phyloP scores from a whole-genome alignment of 2,113 vertebrate genomes.

The Varanus salvator region DNA sequence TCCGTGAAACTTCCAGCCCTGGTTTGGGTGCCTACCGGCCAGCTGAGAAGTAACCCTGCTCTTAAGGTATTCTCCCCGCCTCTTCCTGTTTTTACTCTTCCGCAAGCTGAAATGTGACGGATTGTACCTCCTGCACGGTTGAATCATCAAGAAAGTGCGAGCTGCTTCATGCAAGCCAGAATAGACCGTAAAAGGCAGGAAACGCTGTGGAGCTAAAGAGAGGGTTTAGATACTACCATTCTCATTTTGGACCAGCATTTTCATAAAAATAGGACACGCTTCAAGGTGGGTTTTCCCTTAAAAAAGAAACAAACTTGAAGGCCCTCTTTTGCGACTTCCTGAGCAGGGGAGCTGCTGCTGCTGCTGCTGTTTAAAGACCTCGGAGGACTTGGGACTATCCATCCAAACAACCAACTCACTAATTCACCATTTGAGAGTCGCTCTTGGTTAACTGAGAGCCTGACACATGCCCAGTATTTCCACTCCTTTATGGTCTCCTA shows the following conservation, averaged over 20 bases:
- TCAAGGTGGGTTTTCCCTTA: slow-evolving; percentile 6
- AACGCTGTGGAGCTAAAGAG: background rate
- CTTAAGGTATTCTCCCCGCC: background rate
- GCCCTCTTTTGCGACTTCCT: slow-evolving; percentile 22
- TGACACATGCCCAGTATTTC: background rate
- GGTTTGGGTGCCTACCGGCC: background rate
- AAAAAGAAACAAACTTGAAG: background rate
- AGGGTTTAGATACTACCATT: background rate
- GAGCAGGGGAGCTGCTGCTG: slow-evolving; percentile 12
- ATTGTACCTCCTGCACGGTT: too few relatives aligned
- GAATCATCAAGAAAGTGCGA: background rate
- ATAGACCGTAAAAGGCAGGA: background rate
- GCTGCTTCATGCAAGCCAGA: background rate
- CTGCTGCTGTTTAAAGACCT: too few relatives aligned
- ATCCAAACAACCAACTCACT: slow-evolving; percentile 35
- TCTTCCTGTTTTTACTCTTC: background rate
- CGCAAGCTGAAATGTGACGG: background rate
- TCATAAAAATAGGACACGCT: background rate
- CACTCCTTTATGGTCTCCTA: background rate
- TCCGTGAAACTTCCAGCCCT: background rate
- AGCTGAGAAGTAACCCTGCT: background rate
- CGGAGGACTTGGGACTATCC: slow-evolving; percentile 6
- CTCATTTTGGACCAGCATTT: background rate
- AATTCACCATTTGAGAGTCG: background rate
- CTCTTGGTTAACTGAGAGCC: background rate